Base-by-base conservation (phyloP, 2,888 invertebrate species). In the Amiota minor region DNA sequence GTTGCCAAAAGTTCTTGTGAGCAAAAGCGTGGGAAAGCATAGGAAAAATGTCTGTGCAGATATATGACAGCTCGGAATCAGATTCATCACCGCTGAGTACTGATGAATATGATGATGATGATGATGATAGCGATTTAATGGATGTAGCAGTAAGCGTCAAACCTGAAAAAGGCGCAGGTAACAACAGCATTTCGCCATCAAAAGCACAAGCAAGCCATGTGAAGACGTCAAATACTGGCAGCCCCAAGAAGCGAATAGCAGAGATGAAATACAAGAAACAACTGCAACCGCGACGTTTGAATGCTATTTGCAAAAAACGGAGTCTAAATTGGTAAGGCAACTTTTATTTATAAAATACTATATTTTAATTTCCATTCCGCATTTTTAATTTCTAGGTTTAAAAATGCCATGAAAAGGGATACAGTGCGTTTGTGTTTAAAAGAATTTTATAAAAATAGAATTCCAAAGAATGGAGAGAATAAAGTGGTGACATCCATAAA, bases 61-160 rank as follows among this genome's bases (percentile, higher is more conserved):
- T 83, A 35, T 83, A 80, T 75, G 83, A 81, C 78, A 81, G 80
- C 74, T 81, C 80, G 35, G 35, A 35, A 74, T 78, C 81, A 75
- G 83, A 86, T 78, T 84, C 89, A 79, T 86, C 35, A 4, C 35
- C 83, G 23, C 67, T 83, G 35, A 84, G 83, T 70, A 83, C 79
- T 75, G 82, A 83, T 74, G 83, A 83, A 74, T 83, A 83, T 59
- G 78, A 80, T 55, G 77, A 76, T 68, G 82, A 79, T 56, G 83
- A 79, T 59, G 77, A 76, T 68, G 82, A 80, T 50, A 84, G 79
- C 56, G 82, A 83, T 16, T 50, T 70, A 20, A 70, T 70, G 70
- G 35, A 70, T 46, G 46, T 47, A 4, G 70, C 70, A 9, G 79
- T 71, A 82, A 79, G 18, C 78, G 80, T 53, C 47, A 50, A 35